phyloP scores from a whole-genome alignment of 2,113 vertebrate genomes.

The Mastomys coucha region DNA sequence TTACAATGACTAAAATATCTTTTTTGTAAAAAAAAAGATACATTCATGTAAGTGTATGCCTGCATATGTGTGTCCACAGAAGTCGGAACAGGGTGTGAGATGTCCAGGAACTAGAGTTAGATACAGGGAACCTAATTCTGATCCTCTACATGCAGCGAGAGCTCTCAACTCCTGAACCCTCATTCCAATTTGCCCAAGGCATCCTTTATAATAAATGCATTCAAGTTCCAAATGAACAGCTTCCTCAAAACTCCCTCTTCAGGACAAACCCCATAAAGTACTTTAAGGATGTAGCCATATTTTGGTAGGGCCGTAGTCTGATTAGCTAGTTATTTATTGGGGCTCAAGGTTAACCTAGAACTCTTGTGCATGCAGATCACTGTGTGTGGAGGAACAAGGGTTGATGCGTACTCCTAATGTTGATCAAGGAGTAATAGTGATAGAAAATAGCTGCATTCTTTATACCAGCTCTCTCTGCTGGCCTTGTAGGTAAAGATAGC shows the following conservation, averaged over 20 bases:
- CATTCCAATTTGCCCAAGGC: no score
- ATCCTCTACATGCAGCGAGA: no score
- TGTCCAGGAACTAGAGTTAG: no score
- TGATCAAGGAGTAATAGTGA: neutral
- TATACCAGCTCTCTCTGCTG: neutral
- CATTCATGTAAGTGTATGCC: neutral
- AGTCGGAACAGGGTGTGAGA: neutral
- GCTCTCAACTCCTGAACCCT: neutral
- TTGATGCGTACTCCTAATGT: neutral
- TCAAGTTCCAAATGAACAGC: neutral
- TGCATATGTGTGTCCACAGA: no score
- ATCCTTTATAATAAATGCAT: neutral
- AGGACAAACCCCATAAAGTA: neutral
- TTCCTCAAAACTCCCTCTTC: neutral
- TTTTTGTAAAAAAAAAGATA: neutral
- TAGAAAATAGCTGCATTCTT: neutral
- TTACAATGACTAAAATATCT: neutral
- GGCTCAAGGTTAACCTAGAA: constrained; percentile 3
- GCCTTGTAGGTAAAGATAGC: constrained; percentile 12
- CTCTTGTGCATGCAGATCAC: neutral
- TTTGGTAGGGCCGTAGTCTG: neutral
- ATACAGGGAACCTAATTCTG: no score
- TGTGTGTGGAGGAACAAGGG: neutral
- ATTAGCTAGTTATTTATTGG: neutral
- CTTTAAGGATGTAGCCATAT: neutral